Evolutionary conservation across 2,113 vertebrate species (phyloP).

Genomic region (Artemisiospiza belli): DNA sequence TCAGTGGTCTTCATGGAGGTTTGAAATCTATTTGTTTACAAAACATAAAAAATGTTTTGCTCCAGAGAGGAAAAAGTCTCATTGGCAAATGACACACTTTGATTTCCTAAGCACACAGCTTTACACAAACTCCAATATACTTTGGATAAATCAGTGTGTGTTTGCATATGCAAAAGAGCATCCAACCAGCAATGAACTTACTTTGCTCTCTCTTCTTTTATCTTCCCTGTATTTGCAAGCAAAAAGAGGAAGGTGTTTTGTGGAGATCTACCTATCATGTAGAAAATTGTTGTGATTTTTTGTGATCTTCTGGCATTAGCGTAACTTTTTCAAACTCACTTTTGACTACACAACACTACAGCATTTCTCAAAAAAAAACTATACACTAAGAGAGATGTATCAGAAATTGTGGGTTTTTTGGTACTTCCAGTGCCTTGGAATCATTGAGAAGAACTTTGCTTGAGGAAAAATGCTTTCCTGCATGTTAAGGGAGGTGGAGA

Average conservation of each 20-base stretch:
- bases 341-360: neutral
- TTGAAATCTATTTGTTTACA: neutral
- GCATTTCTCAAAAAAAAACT: neutral
- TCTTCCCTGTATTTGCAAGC: neutral
- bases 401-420: fast-evolving
- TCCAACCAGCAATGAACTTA: neutral
- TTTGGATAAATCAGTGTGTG: neutral
- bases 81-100: neutral
- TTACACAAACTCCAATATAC: slow-evolving; percentile 24
- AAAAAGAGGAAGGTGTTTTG: neutral
- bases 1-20: neutral
- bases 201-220: neutral
- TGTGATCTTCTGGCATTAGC: neutral
- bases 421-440: neutral
- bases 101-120: slow-evolving; percentile 4
- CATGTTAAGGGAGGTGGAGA: neutral
- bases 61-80: neutral
- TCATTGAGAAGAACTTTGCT: neutral
- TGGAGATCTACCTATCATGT: neutral
- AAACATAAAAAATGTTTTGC: neutral
- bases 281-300: neutral
- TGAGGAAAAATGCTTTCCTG: neutral
- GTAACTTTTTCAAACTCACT: neutral
- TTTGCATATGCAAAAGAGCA: slow-evolving; percentile 26
- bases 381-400: neutral